Evolutionary conservation across 2,888 invertebrate species (phyloP).

Genomic region (Oxyscelio sp.): DNA sequence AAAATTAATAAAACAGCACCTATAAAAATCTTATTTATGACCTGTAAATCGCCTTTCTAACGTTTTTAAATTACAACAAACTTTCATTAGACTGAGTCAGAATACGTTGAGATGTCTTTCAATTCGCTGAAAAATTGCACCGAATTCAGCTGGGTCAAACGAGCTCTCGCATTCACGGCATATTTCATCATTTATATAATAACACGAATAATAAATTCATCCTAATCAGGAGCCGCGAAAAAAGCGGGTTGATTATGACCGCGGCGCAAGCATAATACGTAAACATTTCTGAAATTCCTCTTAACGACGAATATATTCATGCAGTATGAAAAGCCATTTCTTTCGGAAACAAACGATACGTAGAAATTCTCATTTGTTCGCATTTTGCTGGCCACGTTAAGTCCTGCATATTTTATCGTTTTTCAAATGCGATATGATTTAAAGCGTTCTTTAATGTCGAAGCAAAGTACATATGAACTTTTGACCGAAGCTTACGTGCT

Average conservation of each 20-base stretch:
- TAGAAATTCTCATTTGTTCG: constrained; percentile 59
- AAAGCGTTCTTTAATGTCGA: constrained; percentile 50
- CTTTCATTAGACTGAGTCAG: too few species aligned
- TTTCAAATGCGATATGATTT: constrained; percentile 61
- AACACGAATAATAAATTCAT: constrained; percentile 49
- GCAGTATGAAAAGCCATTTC: constrained; percentile 59
- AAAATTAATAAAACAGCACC: too few species aligned
- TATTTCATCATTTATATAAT: constrained; percentile 47
- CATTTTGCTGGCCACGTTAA: constrained; percentile 47
- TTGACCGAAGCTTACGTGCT: constrained; percentile 56
- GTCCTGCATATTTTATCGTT: constrained; percentile 63
- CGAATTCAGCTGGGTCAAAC: constrained; percentile 30
- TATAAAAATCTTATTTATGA: too few species aligned
- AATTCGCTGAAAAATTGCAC: constrained; percentile 11
- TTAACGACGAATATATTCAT: constrained; percentile 52
- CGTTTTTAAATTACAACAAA: too few species aligned
- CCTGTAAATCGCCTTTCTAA: too few species aligned
- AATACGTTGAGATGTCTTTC: constrained; percentile 30
- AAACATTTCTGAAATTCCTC: constrained; percentile 49
- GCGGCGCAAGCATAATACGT: constrained; percentile 28
- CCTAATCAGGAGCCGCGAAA: constrained; percentile 27
- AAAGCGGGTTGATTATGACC: constrained; percentile 21
- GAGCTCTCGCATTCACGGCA: constrained; percentile 25
- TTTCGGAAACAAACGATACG: constrained; percentile 60
- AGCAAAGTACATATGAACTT: constrained; percentile 34